Base-by-base conservation (phyloP, 2,888 invertebrate species). In the Stenolophus ochropezus region DNA sequence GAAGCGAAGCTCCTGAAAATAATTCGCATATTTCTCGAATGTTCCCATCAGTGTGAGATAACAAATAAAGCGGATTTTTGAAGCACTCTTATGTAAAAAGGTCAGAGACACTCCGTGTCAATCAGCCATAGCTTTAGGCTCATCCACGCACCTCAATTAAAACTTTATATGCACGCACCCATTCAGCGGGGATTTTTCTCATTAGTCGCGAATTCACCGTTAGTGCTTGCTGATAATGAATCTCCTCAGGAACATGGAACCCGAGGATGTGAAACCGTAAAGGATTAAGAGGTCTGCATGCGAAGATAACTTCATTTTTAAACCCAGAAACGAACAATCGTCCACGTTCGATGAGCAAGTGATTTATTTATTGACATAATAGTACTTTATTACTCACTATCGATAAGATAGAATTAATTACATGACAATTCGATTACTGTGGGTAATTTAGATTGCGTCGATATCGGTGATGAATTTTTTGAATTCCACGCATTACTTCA, bases 121-220 rank as follows among this genome's bases (percentile, higher is more conserved):
- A 69, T 69, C 65, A 69, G 11, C 11, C 16, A 27, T 6, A 18
- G 65, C 33, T 27, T 18, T 56, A 18, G 56, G 56, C 20, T 11
- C 6, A 56, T 21, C 21, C n/a, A 18, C 21, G 65, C 18, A 5
- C 33, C 33, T 69, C 65, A 69, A 69, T 69, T 69, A 69, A 69
- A 69, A 69, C 65, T 69, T 69, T 69, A 69, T 69, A 69, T 69
- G 65, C 65, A 69, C 65, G 65, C 65, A 27, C 65, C 65, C 65
- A 69, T 69, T 69, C 65, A 69, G 65, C 33, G 65, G 5, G 65
- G 65, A 69, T 69, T 69, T 69, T 69, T 69, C 61, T 65, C 61
- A 65, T 65, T 65, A 65, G 11, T 16, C n/a, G 56, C 27, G 25
- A 25, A 65, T 65, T 69, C 27, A 69, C 65, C 65, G 65, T 69